Conservation (phyloP, 1,140 invertebrate genomes). For the Halesus radiatus region DNA sequence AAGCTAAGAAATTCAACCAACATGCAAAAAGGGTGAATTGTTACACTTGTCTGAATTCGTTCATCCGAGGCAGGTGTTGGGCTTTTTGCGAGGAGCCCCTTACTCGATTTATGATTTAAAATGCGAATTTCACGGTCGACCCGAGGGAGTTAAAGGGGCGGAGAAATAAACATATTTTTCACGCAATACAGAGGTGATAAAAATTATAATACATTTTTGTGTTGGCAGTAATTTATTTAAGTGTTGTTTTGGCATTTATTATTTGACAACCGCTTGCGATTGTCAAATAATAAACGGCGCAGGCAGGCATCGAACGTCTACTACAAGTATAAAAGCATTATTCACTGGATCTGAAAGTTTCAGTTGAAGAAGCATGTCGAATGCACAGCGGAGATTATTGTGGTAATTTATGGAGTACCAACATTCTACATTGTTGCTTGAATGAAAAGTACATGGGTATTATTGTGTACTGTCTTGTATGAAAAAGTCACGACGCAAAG, state of each 20-base stretch:
- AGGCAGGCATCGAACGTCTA: no score
- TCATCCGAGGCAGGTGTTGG: not conserved
- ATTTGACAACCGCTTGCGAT: not conserved
- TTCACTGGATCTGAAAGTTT: not conserved
- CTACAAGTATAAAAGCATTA: no score
- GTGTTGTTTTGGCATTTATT: not conserved
- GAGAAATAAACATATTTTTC: not conserved
- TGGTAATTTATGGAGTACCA: not conserved
- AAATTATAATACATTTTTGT: not conserved
- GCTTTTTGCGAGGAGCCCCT: not conserved
- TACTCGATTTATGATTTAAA: not conserved
- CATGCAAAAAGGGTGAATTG: not conserved
- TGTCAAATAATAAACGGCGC: no score
- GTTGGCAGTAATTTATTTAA: not conserved
- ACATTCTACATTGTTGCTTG: no score
- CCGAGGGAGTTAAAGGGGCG: not conserved
- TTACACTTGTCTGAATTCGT: no score
- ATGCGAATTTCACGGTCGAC: conserved; percentile 21
- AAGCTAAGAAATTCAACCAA: not conserved
- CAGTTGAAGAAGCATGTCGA: not conserved
- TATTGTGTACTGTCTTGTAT: no score
- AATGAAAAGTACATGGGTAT: no score
- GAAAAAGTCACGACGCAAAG: no score
- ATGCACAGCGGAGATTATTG: not conserved
- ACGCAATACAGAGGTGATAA: not conserved